phyloP scores from a whole-genome alignment of 2,797 vertebrate species.

The Novumbra hubbsi region DNA sequence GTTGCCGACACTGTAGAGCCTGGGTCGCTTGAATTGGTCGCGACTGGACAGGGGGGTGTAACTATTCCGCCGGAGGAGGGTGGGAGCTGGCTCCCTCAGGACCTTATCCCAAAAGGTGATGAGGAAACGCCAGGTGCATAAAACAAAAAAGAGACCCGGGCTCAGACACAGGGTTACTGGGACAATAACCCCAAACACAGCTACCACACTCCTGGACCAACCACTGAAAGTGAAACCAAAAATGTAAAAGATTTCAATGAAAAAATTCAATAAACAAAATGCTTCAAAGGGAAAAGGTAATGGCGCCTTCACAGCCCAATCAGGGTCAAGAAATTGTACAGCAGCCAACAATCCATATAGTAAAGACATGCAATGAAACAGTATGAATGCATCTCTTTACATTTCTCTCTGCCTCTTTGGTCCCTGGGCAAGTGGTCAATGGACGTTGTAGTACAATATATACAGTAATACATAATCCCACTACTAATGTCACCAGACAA shows the following conservation, averaged over 20 bases:
- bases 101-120: constrained; percentile 78
- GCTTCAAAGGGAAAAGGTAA: not conserved
- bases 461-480: constrained; percentile 8
- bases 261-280: not conserved
- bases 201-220: constrained; percentile 20
- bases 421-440: no score
- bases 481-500: constrained; percentile 28
- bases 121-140: constrained; percentile 62
- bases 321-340: not conserved
- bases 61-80: constrained; percentile 92
- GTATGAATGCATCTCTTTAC: no score
- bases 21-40: constrained; percentile 86
- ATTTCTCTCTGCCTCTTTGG: no score
- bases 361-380: not conserved
- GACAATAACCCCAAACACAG: constrained; percentile 1
- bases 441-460: not conserved
- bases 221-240: constrained; percentile 16
- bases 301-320: not conserved
- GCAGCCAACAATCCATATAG: constrained; percentile 2
- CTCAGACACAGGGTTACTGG: not conserved
- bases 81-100: constrained; percentile 76
- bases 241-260: not conserved
- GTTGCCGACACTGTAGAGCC: constrained; percentile 94
- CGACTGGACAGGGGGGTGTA: constrained; percentile 92
- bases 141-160: constrained; percentile 56